phyloP scores from a whole-genome alignment of 1,140 invertebrate species.

The Drosophila tristis region DNA sequence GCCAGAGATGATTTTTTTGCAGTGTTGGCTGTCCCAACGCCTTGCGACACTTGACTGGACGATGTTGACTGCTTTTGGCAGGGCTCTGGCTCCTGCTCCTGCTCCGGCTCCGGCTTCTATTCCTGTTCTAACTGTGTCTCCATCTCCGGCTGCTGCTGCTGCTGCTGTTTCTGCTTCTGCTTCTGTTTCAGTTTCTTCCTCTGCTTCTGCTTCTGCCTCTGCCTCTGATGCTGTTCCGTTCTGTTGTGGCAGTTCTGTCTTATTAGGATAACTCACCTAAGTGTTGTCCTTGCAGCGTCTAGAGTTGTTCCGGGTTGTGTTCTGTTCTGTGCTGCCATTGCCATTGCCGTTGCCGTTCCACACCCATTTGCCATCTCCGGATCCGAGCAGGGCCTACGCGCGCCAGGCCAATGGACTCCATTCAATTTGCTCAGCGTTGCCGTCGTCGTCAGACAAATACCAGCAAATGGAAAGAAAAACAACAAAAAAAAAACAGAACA shows the following conservation, averaged over 20 bases:
- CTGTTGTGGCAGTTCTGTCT: conserved; percentile 50
- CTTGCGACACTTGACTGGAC: conserved; percentile 34
- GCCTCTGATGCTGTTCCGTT: neutral
- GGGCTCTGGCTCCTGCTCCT: conserved; percentile 5
- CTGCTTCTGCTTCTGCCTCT: conserved; percentile 15
- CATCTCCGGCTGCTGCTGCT: conserved; percentile 5
- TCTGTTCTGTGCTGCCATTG: too few relatives aligned
- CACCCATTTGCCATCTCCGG: conserved; percentile 1
- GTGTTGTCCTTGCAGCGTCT: conserved; percentile 9
- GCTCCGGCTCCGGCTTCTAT: neutral
- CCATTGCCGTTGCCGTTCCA: neutral
- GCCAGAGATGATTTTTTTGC: neutral
- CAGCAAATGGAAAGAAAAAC: conserved; percentile 32
- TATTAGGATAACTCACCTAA: conserved; percentile 44
- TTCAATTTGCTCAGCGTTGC: conserved; percentile 32
- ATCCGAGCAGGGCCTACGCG: neutral
- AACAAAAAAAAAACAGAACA: conserved; percentile 9
- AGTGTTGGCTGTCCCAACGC: conserved; percentile 14
- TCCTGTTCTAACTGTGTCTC: neutral
- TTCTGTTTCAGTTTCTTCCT: neutral
- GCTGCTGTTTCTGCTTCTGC: neutral
- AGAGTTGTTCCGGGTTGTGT: neutral
- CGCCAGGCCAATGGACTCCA: conserved; percentile 24
- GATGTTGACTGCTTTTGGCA: conserved; percentile 42
- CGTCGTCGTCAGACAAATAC: conserved; percentile 23